Evolutionary conservation across 1,140 invertebrate species (phyloP), one percentile per base, ranked within the genome.

Genomic region (Camponotus vicinus): DNA sequence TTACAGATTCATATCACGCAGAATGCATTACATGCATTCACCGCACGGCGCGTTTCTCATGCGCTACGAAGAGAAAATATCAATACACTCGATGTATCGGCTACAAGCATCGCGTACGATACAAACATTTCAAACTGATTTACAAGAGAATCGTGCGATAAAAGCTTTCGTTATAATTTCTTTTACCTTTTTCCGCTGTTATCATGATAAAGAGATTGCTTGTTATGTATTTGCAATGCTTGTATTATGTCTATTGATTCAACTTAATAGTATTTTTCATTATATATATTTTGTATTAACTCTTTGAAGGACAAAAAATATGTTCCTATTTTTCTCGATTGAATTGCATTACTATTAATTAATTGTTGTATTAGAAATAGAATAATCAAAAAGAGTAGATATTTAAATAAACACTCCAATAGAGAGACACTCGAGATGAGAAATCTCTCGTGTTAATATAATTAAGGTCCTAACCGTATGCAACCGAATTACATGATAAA

Each of bases 381-480:
- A 52, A 52, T 52, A 18, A 52, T 52, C 11, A 52, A 27, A 27
- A 27, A 18, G 5, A 18, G 49, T 52, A 52, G 49, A 52, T 18
- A 52, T 52, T 52, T 5, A 15, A 52, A 52, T 52, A 52, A 52
- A 52, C 1, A 52, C 15, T 6, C 11, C 3, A 45, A 3, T 45
- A 49, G 45, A 27, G 27, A 52, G 15, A 52, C 15, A 52, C 4
- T 52, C 11, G 45, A 49, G 45, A 13, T 15, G 37, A 37, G n/a
- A 67, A 42, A 11, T 9, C 37, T 40, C 63, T 15, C 97, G 93
- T 98, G 96, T 94, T 49, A 96, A 97, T 87, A 96, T 96, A 37
- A 92, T 94, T n/a, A 95, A 97, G 45, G 97, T 98, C 0, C 93
- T 98, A 11, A 96, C 15, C 5, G 61, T 11, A 34, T 21, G 15